A percentile compares a stretch with the other conserved stretches of the same genome.
These are phyloP conservation scores for Arenaria interpres DNA, from an alignment of 2,113 vertebrate genomes.

Conservation along the genomic window DNA sequence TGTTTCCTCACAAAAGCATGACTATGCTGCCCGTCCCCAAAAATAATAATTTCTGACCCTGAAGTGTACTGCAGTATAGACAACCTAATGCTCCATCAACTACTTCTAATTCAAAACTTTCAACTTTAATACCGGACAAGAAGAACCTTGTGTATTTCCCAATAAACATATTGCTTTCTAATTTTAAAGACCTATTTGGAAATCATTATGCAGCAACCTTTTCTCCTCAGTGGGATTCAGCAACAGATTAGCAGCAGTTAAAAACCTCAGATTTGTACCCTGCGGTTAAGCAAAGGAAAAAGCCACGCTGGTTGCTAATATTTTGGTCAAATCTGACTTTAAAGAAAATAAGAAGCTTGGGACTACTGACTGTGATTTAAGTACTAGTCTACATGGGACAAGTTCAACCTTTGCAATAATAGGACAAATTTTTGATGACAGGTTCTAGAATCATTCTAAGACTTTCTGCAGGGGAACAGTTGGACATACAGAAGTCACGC, in stretches of 20 bases:
- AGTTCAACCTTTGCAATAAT: neutral
- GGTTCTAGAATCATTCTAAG: neutral
- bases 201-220: conserved; percentile 36
- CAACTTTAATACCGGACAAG: neutral
- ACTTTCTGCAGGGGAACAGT: neutral
- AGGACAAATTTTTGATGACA: neutral
- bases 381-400: neutral
- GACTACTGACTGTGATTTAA: neutral
- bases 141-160: neutral
- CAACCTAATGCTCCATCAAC: neutral
- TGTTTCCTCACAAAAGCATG: neutral
- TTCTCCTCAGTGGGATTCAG: conserved; percentile 36
- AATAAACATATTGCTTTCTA: neutral
- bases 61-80: neutral
- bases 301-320: neutral
- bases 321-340: conserved; percentile 5
- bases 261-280: conserved; percentile 11
- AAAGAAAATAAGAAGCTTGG: neutral
- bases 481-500: neutral
- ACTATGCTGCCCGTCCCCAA: neutral
- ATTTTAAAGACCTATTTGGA: conserved; percentile 19
- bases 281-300: conserved; percentile 28
- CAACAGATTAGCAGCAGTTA: conserved; percentile 46
- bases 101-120: neutral
- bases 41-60: neutral